Base-by-base conservation (phyloP, 1,140 invertebrate genomes). In the Euwallacea similis region DNA sequence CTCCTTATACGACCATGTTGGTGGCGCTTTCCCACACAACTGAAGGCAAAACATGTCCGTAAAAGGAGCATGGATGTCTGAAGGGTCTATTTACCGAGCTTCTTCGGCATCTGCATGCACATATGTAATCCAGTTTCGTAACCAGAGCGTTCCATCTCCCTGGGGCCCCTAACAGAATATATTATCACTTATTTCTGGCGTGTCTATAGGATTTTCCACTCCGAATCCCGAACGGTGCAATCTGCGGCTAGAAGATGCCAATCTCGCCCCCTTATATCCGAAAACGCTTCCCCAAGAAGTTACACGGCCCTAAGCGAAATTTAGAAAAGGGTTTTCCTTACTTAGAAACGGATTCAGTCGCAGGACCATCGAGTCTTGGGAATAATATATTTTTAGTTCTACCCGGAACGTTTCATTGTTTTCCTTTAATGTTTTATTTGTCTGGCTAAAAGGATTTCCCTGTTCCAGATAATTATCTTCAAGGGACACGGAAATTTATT, bases 111-210 rank as follows among this genome's bases (percentile, higher is more conserved):
- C 65, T 58, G 15, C 54, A 68, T 68, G 55, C 66, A 68, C 66
- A 68, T 68, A 68, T 68, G 66, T 68, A 68, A 68, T 68, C 13
- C 58, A 68, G 42, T 68, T 63, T 63, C 15, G 7, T 42, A 13
- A 44, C 43, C 60, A 47, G n/a, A 13, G 21, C 21, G 21, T 33
- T 33, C 21, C 21, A 33, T 33, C 21, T 33, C 21, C 21, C 21
- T 33, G 9, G 42, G 60, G 50, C 58, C 21, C 50, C 67, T 10
- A 63, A 62, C 60, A 43, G 67, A 69, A 69, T 69, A 69, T 69
- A 69, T 69, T 69, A 69, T 69, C 67, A 69, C 67, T 69, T 69
- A 69, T 69, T 69, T 69, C 59, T 54, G 33, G 59, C 67, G 47
- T 69, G 67, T 69, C 60, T 69, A 69, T 69, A 63, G 67, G 67